A percentile compares a stretch with the other conserved stretches of the same genome.
Conservation (phyloP, 2,797 vertebrate genomes). For the Syngnathus acus region DNA sequence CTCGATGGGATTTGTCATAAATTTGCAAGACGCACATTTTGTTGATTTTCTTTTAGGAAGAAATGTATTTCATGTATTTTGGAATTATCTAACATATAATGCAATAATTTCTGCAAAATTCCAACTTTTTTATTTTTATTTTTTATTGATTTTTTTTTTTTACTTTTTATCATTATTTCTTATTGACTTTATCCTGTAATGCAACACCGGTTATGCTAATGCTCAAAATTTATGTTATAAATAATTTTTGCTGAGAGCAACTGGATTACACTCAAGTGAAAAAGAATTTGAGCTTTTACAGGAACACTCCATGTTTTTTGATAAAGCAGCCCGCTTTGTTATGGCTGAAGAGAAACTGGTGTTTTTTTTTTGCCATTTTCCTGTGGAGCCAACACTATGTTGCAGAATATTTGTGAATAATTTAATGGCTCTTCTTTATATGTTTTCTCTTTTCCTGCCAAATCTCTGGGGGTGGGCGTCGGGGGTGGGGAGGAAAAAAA, state of each 20-base stretch:
- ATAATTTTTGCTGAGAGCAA: slow-evolving; percentile 16
- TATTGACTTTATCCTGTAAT: neutral
- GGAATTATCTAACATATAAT: neutral
- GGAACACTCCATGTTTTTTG: slow-evolving; percentile 16
- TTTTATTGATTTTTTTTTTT: no score
- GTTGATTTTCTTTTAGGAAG: neutral
- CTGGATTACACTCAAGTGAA: slow-evolving; percentile 41
- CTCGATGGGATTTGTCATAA: neutral
- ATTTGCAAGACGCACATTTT: neutral
- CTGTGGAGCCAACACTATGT: slow-evolving; percentile 40
- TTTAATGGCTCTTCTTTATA: slow-evolving; percentile 59
- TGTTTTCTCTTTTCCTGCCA: slow-evolving; percentile 41
- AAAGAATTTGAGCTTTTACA: slow-evolving; percentile 38
- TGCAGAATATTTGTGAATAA: slow-evolving; percentile 62
- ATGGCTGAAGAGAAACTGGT: neutral
- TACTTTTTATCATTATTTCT: no score
- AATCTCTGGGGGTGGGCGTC: slow-evolving; percentile 50
- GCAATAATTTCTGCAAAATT: neutral
- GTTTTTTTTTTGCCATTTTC: neutral
- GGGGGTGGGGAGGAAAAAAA: slow-evolving; percentile 13
- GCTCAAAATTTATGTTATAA: neutral
- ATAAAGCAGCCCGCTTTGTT: neutral
- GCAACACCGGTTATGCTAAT: neutral
- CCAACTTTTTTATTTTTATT: neutral
- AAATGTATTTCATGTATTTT: neutral